These are phyloP conservation scores for Drosophila mayri DNA, from an alignment of 1,140 invertebrate species.

Conservation along the genomic window DNA sequence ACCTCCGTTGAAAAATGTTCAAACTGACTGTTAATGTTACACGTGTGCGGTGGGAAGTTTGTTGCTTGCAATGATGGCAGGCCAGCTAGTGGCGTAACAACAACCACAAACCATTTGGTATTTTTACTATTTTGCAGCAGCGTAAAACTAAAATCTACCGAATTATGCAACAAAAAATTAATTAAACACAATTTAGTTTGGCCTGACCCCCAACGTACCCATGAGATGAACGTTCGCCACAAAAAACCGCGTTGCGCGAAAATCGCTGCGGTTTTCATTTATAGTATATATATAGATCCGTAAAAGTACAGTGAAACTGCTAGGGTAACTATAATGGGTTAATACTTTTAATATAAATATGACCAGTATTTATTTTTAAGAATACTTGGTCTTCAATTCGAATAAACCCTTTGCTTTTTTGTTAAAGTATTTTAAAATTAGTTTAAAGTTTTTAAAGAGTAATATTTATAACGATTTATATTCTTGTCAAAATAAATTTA, in stretches of 20 bases:
- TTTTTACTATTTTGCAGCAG: conserved; percentile 48
- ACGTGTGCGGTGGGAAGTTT: conserved; percentile 50
- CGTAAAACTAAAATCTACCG: conserved; percentile 64
- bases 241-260: conserved; percentile 73
- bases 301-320: background rate
- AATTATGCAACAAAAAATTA: conserved; percentile 82
- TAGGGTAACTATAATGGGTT: no score
- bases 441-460: no score
- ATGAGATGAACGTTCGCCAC: conserved; percentile 39
- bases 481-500: background rate
- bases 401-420: background rate
- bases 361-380: no score
- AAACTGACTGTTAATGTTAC: conserved; percentile 31
- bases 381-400: no score
- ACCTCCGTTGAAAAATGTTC: background rate
- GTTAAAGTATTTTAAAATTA: background rate
- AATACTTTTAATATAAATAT: background rate
- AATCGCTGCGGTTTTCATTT: conserved; percentile 66
- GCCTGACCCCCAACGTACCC: conserved; percentile 17
- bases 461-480: background rate
- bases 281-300: conserved; percentile 23
- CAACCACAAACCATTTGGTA: conserved; percentile 55
- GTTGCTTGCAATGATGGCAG: conserved; percentile 26
- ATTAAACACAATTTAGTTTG: conserved; percentile 80
- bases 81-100: conserved; percentile 15